Evolutionary conservation across 2,113 vertebrate genomes (phyloP), one percentile per base, ranked within the genome.

Genomic region (Sclerurus mexicanus): DNA sequence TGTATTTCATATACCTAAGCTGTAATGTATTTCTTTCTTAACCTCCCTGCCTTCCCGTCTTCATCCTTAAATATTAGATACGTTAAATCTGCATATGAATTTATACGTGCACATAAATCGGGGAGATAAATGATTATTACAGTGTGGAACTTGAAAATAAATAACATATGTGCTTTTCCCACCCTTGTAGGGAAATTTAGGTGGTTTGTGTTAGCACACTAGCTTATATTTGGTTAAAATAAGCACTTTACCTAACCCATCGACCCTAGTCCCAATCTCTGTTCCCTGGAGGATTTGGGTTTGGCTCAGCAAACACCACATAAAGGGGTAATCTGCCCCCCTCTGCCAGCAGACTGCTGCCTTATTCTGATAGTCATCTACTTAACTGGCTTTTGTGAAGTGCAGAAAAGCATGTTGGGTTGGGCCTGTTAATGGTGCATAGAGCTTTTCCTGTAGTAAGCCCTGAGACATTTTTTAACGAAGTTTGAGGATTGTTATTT

Each of bases 231-330:
- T 95, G 73, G 73, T 89, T 95, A 92, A 95, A 95, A 87, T 78
- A 96, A 95, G 69, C 59, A 77, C 80, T 95, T 95, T 80, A 91
- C 88, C 85, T 94, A 95, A 95, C 87, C 90, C 62, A 25, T 40
- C 1, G 6, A 93, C 75, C 85, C 58, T 93, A 76, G 82, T 90
- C 82, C 63, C 78, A 79, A 20, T 94, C 56, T 30, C n/a, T 85
- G 1, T 60, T 73, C 90, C 40, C 71, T 60, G 74, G 28, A 85
- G 92, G 44, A 66, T 79, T 69, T 79, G 92, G 75, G 62, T 94
- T 93, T 95, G 85, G 90, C 49, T 95, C 12, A 37, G 82, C 23
- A 84, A 94, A 56, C 31, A 30, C 28, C 4, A 13, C 75, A 64
- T 27, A 66, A 87, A 94, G 66, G 62, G 66, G 82, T 76, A 90